Base-by-base conservation (phyloP, 2,797 vertebrate genomes). In the Muscicapa comitata region DNA sequence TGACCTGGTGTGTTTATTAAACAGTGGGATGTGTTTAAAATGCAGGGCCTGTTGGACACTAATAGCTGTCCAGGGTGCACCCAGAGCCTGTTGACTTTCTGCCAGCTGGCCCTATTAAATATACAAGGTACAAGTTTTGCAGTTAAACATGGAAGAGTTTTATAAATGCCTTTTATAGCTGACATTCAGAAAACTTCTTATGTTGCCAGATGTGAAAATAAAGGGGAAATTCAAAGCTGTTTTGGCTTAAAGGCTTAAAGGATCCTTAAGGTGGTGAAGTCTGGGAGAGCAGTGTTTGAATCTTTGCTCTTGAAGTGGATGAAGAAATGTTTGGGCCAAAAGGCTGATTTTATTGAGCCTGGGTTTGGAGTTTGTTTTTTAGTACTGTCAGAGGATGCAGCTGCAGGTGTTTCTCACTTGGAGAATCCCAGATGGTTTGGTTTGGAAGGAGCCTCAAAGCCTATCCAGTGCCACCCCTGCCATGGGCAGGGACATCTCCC, bases 11-110 rank as follows among this genome's bases (percentile, higher is more conserved):
- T 88, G 77, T 90, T 90, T 92, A 66, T 47, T 87, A 93, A 95
- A 57, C 43, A 85, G 55, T 42, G 59, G 42, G 50, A 78, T 33
- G 40, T 83, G 53, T 84, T 92, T 78, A 68, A 77, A 58, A 75
- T 83, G 79, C 84, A 90, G 43, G 57, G 79, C 29, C 83, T 80
- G 61, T 63, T 85, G 48, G 83, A 61, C 42, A 12, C 72, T 72
- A 79, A 83, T 87, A 65, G 58, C 62, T 87, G 78, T 55, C 86
- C 75, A 70, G 79, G 15, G 24, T 85, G 33, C 54, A 58, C 67
- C 53, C 74, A 72, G 70, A 96, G 58, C 47, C 47, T 78, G 86
- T 93, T 86, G 91, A 91, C 86, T 93, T 95, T 74, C 82, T 96
- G 91, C 89, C 66, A 90, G 6, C 58, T 81, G 54, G 68, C 47